phyloP scores from a whole-genome alignment of 2,113 vertebrate genomes.

The Rhodinocichla rosea region DNA sequence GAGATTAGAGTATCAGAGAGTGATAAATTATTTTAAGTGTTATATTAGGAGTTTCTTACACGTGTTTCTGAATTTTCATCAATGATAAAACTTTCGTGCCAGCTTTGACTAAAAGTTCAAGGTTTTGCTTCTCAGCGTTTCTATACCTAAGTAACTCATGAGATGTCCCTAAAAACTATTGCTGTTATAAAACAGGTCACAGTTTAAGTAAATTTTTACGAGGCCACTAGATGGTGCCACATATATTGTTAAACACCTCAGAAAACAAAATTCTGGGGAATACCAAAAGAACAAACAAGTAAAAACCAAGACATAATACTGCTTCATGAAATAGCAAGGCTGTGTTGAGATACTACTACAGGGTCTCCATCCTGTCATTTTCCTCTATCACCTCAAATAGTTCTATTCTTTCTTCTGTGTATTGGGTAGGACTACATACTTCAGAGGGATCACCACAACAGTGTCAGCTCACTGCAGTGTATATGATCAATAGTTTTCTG shows the following conservation, averaged over 20 bases:
- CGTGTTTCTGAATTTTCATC: background rate
- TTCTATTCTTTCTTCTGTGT: background rate
- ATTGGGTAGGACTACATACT: background rate
- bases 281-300: background rate
- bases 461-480: background rate
- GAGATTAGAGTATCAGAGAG: background rate
- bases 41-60: background rate
- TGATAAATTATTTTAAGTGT: background rate
- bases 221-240: constrained; percentile 48
- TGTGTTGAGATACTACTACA: background rate
- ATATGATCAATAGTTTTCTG: background rate
- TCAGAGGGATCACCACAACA: background rate
- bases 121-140: background rate
- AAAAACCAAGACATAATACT: background rate
- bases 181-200: background rate
- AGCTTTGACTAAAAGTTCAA: background rate
- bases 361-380: background rate
- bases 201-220: background rate
- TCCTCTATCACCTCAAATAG: background rate
- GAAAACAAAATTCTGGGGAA: background rate
- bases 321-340: background rate
- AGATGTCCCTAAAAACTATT: background rate
- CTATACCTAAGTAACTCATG: background rate
- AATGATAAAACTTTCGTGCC: fast-evolving
- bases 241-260: background rate